These are phyloP conservation scores for Gadopsis bispinosus DNA, from an alignment of 2,797 vertebrate species.

Conservation along the genomic window DNA sequence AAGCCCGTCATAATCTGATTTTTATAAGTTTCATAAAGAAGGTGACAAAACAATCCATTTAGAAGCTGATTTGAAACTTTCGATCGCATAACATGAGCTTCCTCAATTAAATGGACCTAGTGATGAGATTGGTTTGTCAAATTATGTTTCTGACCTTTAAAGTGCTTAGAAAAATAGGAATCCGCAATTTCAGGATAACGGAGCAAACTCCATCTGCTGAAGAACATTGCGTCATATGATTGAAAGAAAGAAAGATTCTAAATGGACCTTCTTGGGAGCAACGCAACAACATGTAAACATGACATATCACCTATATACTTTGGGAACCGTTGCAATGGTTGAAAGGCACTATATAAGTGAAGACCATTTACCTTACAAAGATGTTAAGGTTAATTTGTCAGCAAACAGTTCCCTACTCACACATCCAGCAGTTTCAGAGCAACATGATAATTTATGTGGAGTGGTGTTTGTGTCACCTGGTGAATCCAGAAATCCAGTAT, in stretches of 20 bases:
- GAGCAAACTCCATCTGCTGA: background rate
- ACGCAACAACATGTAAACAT: no score
- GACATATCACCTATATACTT: background rate
- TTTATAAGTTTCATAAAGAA: no score
- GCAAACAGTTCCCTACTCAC: background rate
- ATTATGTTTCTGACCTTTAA: background rate
- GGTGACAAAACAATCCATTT: no score
- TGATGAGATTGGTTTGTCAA: background rate
- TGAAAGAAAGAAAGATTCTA: background rate
- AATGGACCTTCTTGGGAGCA: background rate
- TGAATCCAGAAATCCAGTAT: background rate
- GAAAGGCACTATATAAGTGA: no score
- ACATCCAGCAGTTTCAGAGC: background rate
- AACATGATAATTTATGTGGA: background rate
- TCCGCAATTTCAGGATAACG: background rate
- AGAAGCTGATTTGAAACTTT: no score
- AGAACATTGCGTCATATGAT: no score
- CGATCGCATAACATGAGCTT: background rate
- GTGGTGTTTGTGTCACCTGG: background rate
- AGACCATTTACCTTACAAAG: background rate
- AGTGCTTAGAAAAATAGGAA: no score
- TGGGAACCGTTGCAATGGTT: no score
- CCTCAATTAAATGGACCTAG: background rate
- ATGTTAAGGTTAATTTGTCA: background rate
- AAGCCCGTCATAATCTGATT: no score